Evolutionary conservation across 2,888 invertebrate genomes (phyloP), one percentile per base, ranked within the genome.

Genomic region (Drosophila acutilabella): DNA sequence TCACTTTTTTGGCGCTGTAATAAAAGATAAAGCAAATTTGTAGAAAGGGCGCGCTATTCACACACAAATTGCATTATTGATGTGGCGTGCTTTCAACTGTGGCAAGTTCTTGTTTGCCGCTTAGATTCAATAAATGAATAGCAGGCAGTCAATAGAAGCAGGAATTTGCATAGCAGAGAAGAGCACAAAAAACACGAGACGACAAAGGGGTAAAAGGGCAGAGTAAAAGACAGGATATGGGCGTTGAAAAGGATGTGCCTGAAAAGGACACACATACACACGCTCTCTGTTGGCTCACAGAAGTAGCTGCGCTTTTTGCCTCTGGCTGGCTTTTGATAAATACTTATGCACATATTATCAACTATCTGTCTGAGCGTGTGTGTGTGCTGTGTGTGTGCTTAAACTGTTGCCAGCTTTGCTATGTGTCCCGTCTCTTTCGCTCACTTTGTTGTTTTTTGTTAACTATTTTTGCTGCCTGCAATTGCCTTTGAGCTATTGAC

Each of bases 401-500:
- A 56, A 78, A 56, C 62, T 64, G 59, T 65, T 78, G 69, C 58
- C 60, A 57, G 57, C 53, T 66, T 61, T 11, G 16, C 14, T 38
- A 16, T 57, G 51, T 48, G 20, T 61, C 40, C 50, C 57, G 44
- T 13, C 61, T 8, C 30, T 30, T 30, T 30, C 30, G 7, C 30
- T 8, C 7, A 8, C 57, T 45, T 50, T 65, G 30, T 64, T 58
- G 44, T 58, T 58, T 56, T 64, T 66, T 81, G 74, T 65, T 69
- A 72, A 75, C 73, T 81, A 65, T 75, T 76, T 68, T 68, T 68
- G 71, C 64, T 79, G 61, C 65, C 75, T 73, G 73, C 67, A 71
- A 60, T 75, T 62, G 83, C 86, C 88, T 74, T 56, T 61, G 38
- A 80, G 86, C 80, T 85, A 78, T 80, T 86, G 88, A 83, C 71